These are phyloP conservation scores for Phaethornis superciliosus DNA, from an alignment of 2,113 vertebrate genomes.

Conservation along the genomic window DNA sequence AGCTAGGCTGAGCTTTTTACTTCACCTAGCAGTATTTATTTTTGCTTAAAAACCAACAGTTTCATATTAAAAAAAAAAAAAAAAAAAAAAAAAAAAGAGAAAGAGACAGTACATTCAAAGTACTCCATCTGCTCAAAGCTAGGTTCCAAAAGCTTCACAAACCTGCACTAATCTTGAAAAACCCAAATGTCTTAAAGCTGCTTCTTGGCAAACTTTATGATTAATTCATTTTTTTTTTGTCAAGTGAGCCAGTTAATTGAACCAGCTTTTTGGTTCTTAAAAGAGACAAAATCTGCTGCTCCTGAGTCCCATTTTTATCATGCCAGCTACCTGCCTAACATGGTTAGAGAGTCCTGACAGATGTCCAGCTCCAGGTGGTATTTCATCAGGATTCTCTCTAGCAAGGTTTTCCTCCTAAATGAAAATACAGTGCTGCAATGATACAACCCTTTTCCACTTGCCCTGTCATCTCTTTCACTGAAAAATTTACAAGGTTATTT, in stretches of 20 bases:
- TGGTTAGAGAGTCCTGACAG: background rate
- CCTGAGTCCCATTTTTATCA: background rate
- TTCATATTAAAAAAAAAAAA: background rate
- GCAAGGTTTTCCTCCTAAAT: background rate
- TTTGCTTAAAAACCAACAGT: background rate
- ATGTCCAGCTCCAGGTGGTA: background rate
- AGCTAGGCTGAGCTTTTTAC: background rate
- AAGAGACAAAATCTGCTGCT: background rate
- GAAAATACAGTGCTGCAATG: background rate
- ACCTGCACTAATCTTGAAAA: background rate
- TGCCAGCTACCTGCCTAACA: background rate
- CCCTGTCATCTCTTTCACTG: background rate
- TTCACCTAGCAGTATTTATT: background rate
- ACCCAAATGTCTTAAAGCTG: background rate
- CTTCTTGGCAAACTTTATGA: background rate
- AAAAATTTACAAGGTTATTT: conserved; percentile 20
- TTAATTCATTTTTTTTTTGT: background rate
- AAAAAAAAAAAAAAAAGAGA: background rate
- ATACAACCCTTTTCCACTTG: background rate
- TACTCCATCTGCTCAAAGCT: background rate
- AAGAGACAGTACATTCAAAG: background rate
- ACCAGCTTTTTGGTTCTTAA: background rate
- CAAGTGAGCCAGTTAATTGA: background rate
- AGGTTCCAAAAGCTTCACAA: background rate
- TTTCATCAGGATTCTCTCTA: background rate